Evolutionary conservation across 2,797 vertebrate species (phyloP).

Genomic region (Artibeus jamaicensis): DNA sequence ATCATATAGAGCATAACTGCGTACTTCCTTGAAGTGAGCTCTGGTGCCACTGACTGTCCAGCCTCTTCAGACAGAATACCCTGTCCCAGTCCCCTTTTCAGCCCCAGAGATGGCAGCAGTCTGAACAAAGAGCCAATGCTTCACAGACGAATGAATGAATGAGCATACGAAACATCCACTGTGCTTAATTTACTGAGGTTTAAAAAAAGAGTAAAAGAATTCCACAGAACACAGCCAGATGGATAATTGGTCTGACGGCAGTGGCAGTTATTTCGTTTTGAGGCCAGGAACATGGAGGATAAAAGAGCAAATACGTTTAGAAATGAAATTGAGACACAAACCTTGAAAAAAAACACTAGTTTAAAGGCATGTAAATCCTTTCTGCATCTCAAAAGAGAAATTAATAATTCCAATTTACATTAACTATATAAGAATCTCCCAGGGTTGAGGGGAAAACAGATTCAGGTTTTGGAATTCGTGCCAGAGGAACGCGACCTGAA

Average conservation of each 20-base stretch:
- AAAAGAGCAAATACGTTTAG: not conserved
- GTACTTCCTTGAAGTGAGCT: not conserved
- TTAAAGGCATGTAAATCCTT: not conserved
- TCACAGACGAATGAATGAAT: not conserved
- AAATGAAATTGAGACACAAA: not conserved
- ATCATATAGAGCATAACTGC: not conserved
- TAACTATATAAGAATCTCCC: not conserved
- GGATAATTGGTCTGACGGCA: not conserved
- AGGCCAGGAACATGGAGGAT: not conserved
- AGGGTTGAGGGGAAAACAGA: not conserved
- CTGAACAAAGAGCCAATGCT: not conserved
- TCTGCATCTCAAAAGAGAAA: not conserved
- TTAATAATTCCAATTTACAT: not conserved
- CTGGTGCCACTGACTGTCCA: not conserved
- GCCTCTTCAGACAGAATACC: not conserved
- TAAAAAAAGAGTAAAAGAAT: not conserved
- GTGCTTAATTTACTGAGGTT: not conserved
- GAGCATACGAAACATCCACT: not conserved
- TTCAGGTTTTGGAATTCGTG: not conserved
- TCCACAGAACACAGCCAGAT: not conserved
- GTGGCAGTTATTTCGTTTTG: constrained; percentile 28
- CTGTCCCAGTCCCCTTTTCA: not conserved
- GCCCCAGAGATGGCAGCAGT: not conserved
- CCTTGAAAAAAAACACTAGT: constrained; percentile 4
- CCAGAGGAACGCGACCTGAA: not conserved